phyloP scores from a whole-genome alignment of 1,140 invertebrate species.

The Apolygus lucorum region DNA sequence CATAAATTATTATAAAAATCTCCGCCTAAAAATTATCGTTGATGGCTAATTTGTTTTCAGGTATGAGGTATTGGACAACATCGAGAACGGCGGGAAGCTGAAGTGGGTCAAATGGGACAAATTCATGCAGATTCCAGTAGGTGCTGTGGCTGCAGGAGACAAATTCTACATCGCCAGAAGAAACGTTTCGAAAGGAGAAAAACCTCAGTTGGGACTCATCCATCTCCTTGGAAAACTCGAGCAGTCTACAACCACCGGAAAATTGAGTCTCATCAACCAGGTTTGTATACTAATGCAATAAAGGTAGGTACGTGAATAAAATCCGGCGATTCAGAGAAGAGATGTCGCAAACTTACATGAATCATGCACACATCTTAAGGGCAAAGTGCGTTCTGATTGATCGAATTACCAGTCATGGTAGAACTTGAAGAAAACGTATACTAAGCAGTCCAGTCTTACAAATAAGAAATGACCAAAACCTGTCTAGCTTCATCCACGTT shows the following conservation, averaged over 20 bases:
- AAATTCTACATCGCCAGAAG: constrained; percentile 42
- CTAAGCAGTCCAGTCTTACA: too few species aligned
- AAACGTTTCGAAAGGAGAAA: constrained; percentile 21
- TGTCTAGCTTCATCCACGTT: background rate
- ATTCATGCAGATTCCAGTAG: constrained; percentile 49
- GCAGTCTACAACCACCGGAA: constrained; percentile 49
- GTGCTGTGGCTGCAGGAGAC: constrained; percentile 51
- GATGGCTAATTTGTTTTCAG: constrained; percentile 18
- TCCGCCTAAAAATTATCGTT: too few species aligned
- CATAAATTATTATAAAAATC: too few species aligned
- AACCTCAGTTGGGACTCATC: background rate
- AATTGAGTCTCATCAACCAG: constrained; percentile 54
- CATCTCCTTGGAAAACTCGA: constrained; percentile 60
- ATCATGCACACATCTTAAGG: too few species aligned
- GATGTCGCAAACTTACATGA: too few species aligned
- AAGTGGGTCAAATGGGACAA: constrained; percentile 62
- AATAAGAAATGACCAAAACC: background rate
- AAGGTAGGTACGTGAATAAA: too few species aligned
- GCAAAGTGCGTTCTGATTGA: too few species aligned
- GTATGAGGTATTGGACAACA: constrained; percentile 68
- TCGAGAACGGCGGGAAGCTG: constrained; percentile 61
- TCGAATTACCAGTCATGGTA: too few species aligned
- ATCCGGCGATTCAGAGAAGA: too few species aligned
- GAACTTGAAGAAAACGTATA: too few species aligned
- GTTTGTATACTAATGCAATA: constrained; percentile 34